Conservation (phyloP, 2,113 vertebrate species). For the Callipepla californica region DNA sequence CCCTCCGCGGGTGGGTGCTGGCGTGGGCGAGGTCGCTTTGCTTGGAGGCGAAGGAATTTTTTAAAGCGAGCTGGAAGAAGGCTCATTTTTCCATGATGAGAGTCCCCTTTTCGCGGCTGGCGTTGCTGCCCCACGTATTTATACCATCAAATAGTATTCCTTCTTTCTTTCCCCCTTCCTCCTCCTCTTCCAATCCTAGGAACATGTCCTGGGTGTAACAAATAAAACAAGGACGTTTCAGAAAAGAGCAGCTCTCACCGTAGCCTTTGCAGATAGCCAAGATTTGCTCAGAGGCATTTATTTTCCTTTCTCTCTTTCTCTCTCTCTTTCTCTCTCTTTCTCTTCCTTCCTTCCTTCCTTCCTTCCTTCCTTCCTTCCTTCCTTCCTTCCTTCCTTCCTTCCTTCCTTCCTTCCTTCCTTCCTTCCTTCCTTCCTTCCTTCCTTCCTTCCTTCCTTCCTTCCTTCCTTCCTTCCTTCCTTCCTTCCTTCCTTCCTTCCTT, state of each 20-base stretch:
- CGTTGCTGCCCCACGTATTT: conserved; percentile 14
- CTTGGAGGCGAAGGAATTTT: background rate
- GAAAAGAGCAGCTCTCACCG: background rate
- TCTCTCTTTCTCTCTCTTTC: no score
- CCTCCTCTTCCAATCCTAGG: background rate
- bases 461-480: no score
- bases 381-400: no score
- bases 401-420: no score
- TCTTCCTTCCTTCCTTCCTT: no score
- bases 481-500: no score
- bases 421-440: no score
- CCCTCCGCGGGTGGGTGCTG: background rate
- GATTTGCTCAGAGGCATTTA: background rate
- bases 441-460: no score
- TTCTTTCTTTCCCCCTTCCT: background rate
- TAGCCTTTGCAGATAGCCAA: background rate
- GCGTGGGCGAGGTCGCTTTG: background rate
- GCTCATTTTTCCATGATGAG: conserved; percentile 26
- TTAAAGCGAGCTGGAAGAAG: background rate
- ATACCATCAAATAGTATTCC: background rate
- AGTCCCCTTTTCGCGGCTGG: background rate
- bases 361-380: no score
- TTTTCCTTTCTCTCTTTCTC: no score
- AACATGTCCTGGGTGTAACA: background rate
- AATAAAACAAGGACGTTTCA: background rate